Conservation (phyloP, 2,113 vertebrate species). For the Psilopsiagon aurifrons region DNA sequence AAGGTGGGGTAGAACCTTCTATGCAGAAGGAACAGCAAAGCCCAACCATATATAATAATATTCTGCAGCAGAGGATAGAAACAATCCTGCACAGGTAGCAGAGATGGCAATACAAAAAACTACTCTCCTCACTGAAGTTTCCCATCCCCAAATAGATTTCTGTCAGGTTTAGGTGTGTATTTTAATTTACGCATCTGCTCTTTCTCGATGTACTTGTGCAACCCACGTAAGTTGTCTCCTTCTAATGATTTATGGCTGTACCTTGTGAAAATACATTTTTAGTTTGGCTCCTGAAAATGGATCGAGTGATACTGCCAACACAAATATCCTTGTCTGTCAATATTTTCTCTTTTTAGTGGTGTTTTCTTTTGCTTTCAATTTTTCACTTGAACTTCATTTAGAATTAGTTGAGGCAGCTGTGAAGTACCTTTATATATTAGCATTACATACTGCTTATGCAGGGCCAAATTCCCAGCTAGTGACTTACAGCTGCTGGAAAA, state of each 20-base stretch:
- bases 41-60: not conserved
- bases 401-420: not conserved
- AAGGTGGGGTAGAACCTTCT: not conserved
- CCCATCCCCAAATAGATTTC: not conserved
- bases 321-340: slow-evolving; percentile 44
- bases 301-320: slow-evolving; percentile 27
- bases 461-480: not conserved
- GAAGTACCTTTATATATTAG: not conserved
- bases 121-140: not conserved
- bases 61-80: not conserved
- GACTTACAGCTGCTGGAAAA: not conserved
- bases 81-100: rapidly evolving
- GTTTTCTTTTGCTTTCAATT: not conserved
- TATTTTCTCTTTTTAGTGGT: not conserved
- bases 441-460: not conserved
- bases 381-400: not conserved
- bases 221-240: not conserved
- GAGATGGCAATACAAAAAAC: not conserved
- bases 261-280: not conserved
- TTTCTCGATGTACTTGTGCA: not conserved
- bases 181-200: slow-evolving; percentile 12
- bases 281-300: slow-evolving; percentile 21
- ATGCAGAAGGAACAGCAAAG: not conserved
- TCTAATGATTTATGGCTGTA: not conserved
- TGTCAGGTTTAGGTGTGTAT: not conserved